phyloP scores from a whole-genome alignment of 2,797 vertebrate species.

The Siniperca undulata region DNA sequence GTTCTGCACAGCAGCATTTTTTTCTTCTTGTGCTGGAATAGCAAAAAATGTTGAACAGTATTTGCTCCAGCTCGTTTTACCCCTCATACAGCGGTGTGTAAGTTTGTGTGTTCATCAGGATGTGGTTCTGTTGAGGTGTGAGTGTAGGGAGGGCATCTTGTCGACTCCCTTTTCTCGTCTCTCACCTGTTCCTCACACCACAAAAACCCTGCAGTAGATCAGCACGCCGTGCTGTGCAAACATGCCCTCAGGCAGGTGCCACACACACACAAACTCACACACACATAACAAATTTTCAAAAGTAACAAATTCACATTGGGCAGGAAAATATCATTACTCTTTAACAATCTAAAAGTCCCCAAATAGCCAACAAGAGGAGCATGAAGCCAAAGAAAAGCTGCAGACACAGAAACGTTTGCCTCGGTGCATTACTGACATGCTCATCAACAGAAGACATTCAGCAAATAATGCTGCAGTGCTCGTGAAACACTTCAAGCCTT shows the following conservation, averaged over 20 bases:
- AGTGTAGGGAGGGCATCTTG: slow-evolving; percentile 53
- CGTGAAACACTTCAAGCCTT: slow-evolving; percentile 35
- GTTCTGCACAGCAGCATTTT: slow-evolving; percentile 27
- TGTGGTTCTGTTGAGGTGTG: slow-evolving; percentile 35
- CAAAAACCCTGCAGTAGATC: slow-evolving; percentile 65
- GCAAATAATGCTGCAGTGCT: slow-evolving; percentile 29
- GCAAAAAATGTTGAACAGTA: slow-evolving; percentile 45
- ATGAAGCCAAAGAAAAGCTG: slow-evolving; percentile 15
- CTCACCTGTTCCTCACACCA: slow-evolving; percentile 74
- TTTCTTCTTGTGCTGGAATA: slow-evolving; percentile 28
- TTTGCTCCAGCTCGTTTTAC: slow-evolving; percentile 26
- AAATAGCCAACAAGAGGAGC: slow-evolving; percentile 10
- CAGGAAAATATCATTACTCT: slow-evolving; percentile 41
- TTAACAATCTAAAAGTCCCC: slow-evolving; percentile 38
- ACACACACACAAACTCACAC: slow-evolving; percentile 46
- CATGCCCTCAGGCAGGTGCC: slow-evolving; percentile 66
- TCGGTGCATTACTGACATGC: slow-evolving; percentile 1
- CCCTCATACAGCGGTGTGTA: slow-evolving; percentile 2
- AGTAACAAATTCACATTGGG: slow-evolving; percentile 45
- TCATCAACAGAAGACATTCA: slow-evolving; percentile 19
- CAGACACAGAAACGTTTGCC: background rate
- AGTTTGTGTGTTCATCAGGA: slow-evolving; percentile 28
- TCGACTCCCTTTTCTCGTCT: slow-evolving; percentile 62
- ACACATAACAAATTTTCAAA: slow-evolving; percentile 37
- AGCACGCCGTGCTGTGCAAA: slow-evolving; percentile 61